Base-by-base conservation (phyloP, 2,113 vertebrate species). In the Trochalopteron elliotii region DNA sequence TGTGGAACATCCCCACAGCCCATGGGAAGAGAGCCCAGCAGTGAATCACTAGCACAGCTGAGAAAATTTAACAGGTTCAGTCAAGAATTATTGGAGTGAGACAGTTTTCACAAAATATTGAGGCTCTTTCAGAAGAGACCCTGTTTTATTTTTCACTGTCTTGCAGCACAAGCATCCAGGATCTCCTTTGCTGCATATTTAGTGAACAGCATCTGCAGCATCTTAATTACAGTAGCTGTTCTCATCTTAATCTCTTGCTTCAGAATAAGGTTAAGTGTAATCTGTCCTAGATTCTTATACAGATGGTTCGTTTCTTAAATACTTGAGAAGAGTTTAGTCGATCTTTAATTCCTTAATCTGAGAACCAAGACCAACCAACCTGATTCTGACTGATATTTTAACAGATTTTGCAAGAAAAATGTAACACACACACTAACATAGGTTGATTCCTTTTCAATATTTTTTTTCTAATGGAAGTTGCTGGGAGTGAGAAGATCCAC, bases 221-320 rank as follows among this genome's bases (percentile, higher is more conserved):
- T 95, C 95, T 97, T 96, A 97, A 97, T 97, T 96, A 96, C 95
- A 95, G 89, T 95, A 94, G 95, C 95, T 97, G 92, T 96, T 94
- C 97, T 97, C 97, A 97, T 97, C 94, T 89, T 97, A 96, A 94
- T 97, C 96, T 96, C 91, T 90, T 85, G 91, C 90, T 93, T 87
- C 84, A 80, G 95, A 97, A 98, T 95, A 97, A 97, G 97, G 97
- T 97, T 97, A 98, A 97, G 72, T 97, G 98, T 99, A 98, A 98
- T 99, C 98, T 98, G 97, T 97, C 97, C 96, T 97, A 98, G 97
- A 98, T 98, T 98, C 97, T 98, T 97, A 96, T 98, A 96, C 98
- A 98, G 98, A 98, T 98, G 98, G 97, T 98, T 98, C 95, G 71
- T 97, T 98, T 97, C 98, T 98, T 98, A 98, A 98, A 97, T 98